These are phyloP conservation scores for Sander vitreus DNA, from an alignment of 2,113 vertebrate species.

Conservation along the genomic window DNA sequence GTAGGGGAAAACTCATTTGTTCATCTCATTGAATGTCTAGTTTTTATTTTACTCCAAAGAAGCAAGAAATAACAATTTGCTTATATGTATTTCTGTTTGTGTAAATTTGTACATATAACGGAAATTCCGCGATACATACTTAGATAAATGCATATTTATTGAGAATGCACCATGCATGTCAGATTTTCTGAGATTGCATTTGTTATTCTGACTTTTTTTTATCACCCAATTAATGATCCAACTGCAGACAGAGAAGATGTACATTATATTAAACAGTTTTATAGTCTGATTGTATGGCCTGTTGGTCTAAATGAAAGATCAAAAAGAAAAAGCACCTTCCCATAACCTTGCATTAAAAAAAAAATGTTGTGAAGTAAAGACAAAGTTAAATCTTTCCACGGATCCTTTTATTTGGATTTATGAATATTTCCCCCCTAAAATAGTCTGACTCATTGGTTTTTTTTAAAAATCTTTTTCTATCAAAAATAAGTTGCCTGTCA, in stretches of 20 bases:
- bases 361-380: background rate
- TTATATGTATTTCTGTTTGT: background rate
- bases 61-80: background rate
- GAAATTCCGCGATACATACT: background rate
- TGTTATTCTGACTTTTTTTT: background rate
- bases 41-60: background rate
- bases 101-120: background rate
- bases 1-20: background rate
- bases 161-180: background rate
- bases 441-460: background rate
- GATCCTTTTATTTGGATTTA: background rate
- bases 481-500: background rate
- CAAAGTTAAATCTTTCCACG: background rate
- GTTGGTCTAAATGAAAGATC: background rate
- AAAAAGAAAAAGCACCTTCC: background rate
- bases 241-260: background rate
- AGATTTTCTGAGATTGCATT: background rate
- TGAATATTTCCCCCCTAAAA: background rate
- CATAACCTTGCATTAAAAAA: background rate
- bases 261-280: background rate
- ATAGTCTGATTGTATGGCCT: background rate
- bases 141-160: background rate
- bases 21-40: background rate
- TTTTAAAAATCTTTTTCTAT: background rate
- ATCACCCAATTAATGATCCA: background rate